phyloP scores from a whole-genome alignment of 2,113 vertebrate genomes.

The Nestor notabilis region DNA sequence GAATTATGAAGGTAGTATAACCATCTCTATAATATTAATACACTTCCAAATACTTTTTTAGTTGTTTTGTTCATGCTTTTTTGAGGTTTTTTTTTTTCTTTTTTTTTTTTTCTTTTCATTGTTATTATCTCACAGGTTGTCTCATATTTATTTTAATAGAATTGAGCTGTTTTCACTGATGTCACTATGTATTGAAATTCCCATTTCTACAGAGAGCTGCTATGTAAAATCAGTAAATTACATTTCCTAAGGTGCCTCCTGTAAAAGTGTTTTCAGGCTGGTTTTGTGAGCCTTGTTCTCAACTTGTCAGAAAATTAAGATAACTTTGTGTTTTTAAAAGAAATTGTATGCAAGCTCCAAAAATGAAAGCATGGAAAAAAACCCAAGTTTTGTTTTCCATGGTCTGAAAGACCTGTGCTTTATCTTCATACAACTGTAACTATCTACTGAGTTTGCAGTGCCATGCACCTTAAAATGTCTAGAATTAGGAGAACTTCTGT shows the following conservation, averaged over 20 bases:
- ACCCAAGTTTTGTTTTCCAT: background rate
- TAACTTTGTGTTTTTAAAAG: background rate
- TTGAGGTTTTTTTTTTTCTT: background rate
- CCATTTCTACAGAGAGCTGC: background rate
- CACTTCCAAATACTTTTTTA: background rate
- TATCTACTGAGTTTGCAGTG: background rate
- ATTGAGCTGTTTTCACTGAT: background rate
- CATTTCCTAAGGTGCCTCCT: background rate
- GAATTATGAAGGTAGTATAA: background rate
- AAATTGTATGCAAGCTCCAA: background rate
- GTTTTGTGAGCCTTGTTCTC: background rate
- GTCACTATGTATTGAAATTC: background rate
- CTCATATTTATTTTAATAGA: background rate
- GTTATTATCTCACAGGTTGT: background rate
- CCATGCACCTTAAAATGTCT: background rate
- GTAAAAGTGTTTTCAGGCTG: background rate
- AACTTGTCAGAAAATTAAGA: background rate
- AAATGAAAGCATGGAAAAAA: background rate
- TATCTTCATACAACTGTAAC: background rate
- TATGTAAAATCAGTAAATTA: background rate
- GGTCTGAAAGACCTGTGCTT: background rate
- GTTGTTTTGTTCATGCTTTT: background rate
- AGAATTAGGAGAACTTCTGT: background rate
- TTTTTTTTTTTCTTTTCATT: background rate
- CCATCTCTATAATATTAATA: background rate